Evolutionary conservation across 2,888 invertebrate species (phyloP), one percentile per base, ranked within the genome.

Genomic region (Hypsopygia costalis): DNA sequence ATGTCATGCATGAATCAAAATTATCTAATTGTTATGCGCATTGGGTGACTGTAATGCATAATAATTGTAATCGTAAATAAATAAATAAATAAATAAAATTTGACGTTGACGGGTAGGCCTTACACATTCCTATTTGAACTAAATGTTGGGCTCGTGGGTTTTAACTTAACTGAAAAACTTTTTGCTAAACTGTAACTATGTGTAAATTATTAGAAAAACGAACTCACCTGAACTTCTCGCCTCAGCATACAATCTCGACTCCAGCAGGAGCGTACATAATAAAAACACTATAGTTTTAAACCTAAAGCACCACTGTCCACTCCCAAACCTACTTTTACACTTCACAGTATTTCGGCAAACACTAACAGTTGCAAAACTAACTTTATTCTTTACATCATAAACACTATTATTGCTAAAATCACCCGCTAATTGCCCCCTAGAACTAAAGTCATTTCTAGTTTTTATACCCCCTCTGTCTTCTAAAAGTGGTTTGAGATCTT

Each of bases 151-250:
- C n/a, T n/a, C n/a, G n/a, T n/a, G n/a, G n/a, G n/a, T n/a, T n/a
- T n/a, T n/a, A n/a, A n/a, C n/a, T n/a, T n/a, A n/a, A n/a, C n/a
- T n/a, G n/a, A n/a, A n/a, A n/a, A n/a, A n/a, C n/a, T n/a, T n/a
- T n/a, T n/a, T n/a, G n/a, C n/a, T n/a, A n/a, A n/a, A n/a, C n/a
- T n/a, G n/a, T n/a, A n/a, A n/a, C n/a, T n/a, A n/a, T n/a, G n/a
- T n/a, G n/a, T n/a, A n/a, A n/a, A n/a, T n/a, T n/a, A n/a, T n/a
- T n/a, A 16, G 16, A 3, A 16, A 16, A 16, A 16, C 4, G 16
- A 27, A 66, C 87, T 78, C 39, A 88, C 88, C 88, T 87, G 86
- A 73, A 81, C 77, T 86, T 43, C 85, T 81, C 49, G 81, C 86
- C 44, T 79, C 75, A 20, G 66, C 79, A 40, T 66, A 64, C 55